These are phyloP conservation scores for Thelaira solivaga DNA, from an alignment of 2,888 invertebrate genomes.

Conservation along the genomic window DNA sequence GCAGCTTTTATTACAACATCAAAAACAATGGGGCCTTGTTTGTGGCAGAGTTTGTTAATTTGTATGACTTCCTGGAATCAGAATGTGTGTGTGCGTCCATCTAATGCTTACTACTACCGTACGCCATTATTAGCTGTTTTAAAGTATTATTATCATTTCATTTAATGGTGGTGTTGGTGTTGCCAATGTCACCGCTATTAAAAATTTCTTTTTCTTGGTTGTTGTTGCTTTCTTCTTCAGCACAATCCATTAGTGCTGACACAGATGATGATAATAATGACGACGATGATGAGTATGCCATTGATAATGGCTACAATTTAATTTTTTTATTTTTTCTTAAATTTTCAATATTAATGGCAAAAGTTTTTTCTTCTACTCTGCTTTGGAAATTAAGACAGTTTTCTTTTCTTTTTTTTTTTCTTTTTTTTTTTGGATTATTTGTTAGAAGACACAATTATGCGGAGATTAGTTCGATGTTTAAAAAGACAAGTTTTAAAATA, in stretches of 20 bases:
- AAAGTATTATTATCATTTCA: slow-evolving; percentile 53
- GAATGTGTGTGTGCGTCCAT: not conserved
- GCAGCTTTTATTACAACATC: slow-evolving; percentile 23
- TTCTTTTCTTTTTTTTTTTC: not conserved
- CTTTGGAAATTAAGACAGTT: slow-evolving; percentile 44
- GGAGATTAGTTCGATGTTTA: slow-evolving; percentile 40
- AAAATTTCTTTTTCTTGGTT: slow-evolving; percentile 35
- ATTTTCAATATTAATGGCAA: slow-evolving; percentile 47
- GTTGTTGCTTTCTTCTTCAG: slow-evolving; percentile 41
- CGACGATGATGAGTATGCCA: slow-evolving; percentile 63
- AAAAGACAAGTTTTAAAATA: slow-evolving; percentile 34
- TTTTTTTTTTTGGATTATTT: slow-evolving; percentile 18
- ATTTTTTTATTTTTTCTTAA: slow-evolving; percentile 18
- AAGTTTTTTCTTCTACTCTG: slow-evolving; percentile 51
- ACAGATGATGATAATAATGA: slow-evolving; percentile 62
- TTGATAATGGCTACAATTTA: slow-evolving; percentile 45
- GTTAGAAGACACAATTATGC: slow-evolving; percentile 48
- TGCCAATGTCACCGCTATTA: slow-evolving; percentile 50
- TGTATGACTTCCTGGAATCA: not conserved
- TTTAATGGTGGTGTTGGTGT: slow-evolving; percentile 50
- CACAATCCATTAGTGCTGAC: slow-evolving; percentile 57
- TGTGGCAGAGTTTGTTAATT: slow-evolving; percentile 1
- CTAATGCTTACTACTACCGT: slow-evolving; percentile 41
- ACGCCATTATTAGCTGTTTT: slow-evolving; percentile 60
- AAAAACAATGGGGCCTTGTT: not conserved